Conservation (phyloP, 2,797 vertebrate species). For the Enteromius afrohamiltoni region DNA sequence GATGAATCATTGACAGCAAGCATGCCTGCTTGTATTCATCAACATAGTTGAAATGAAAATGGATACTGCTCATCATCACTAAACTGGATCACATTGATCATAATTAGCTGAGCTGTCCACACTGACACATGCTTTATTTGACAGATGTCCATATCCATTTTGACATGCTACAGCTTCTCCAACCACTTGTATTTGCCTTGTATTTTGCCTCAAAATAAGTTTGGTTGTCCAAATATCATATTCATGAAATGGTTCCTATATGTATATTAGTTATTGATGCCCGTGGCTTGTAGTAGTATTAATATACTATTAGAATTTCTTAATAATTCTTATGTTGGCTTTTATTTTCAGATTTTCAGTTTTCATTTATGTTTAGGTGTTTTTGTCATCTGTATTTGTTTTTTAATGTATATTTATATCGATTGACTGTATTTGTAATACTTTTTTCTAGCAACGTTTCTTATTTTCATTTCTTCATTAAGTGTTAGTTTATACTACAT, state of each 20-base stretch:
- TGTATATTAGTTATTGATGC: not conserved
- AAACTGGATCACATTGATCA: not conserved
- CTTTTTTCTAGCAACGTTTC: too few species aligned
- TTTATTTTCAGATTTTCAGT: not conserved
- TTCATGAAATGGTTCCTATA: too few species aligned
- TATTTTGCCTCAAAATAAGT: not conserved
- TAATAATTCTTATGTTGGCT: not conserved
- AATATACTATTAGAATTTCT: not conserved
- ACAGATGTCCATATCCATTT: not conserved
- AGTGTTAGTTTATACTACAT: not conserved
- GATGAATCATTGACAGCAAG: not conserved
- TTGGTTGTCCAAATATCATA: not conserved
- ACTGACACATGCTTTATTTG: not conserved
- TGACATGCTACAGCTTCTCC: not conserved
- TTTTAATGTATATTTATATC: not conserved
- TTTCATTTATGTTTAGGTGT: not conserved
- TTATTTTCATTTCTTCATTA: not conserved
- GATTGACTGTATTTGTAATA: not conserved
- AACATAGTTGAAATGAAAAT: not conserved
- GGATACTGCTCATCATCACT: not conserved
- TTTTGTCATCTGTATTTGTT: not conserved
- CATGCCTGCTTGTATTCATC: not conserved
- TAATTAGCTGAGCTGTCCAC: not conserved
- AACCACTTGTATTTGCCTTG: not conserved
- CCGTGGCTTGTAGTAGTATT: not conserved